These are phyloP conservation scores for Germaria angustata DNA, from an alignment of 2,888 invertebrate genomes.

Conservation along the genomic window DNA sequence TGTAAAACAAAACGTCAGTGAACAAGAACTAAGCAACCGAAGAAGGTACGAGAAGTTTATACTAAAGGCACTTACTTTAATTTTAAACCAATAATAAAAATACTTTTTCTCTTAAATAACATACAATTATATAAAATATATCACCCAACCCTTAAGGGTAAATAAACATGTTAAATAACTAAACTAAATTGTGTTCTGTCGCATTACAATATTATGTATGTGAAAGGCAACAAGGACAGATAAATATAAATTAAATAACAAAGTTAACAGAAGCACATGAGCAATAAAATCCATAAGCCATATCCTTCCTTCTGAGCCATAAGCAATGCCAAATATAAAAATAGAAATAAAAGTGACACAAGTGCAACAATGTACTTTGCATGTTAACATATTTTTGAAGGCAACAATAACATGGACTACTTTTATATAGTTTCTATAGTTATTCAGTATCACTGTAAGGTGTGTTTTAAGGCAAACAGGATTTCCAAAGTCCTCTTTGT, in stretches of 20 bases:
- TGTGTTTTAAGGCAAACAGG: not conserved
- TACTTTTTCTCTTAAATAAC: not conserved
- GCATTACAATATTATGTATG: not conserved
- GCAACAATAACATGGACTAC: not conserved
- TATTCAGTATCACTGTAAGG: not conserved
- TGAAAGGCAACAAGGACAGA: not conserved
- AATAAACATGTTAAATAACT: too few species aligned
- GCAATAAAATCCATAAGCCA: conserved; percentile 24
- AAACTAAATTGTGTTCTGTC: conserved; percentile 11
- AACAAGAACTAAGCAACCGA: too few species aligned
- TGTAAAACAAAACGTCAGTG: too few species aligned
- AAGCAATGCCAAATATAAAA: not conserved
- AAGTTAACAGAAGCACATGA: conserved; percentile 9
- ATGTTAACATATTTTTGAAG: too few species aligned
- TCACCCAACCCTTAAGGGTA: too few species aligned
- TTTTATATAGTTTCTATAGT: not conserved
- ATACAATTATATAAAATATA: not conserved
- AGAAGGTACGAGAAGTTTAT: too few species aligned
- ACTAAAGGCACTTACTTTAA: too few species aligned
- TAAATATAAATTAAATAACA: conserved; percentile 28
- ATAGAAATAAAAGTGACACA: not conserved
- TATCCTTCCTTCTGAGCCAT: not conserved
- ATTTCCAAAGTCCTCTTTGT: too few species aligned
- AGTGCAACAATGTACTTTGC: too few species aligned
- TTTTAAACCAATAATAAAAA: conserved; percentile 2